Conservation (phyloP, 2,113 vertebrate species). For the Bufo bufo region DNA sequence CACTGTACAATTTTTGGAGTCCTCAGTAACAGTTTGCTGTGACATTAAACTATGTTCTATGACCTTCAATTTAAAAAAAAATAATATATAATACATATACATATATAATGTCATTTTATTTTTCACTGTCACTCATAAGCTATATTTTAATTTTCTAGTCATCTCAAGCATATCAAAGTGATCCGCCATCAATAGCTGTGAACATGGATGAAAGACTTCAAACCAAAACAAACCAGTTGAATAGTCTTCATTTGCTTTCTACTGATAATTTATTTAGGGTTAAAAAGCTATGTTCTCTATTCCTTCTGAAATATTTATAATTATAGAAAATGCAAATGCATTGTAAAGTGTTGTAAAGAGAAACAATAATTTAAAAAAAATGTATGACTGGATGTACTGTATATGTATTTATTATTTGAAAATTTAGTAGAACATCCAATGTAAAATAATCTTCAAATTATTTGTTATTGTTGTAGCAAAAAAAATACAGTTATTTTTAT, state of each 20-base stretch:
- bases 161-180: constrained; percentile 13
- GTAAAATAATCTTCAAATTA: not conserved
- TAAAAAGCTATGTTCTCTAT: too few relatives aligned
- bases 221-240: not conserved
- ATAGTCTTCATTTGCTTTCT: not conserved
- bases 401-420: not conserved
- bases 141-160: not conserved
- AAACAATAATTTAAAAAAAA: not conserved
- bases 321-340: not conserved
- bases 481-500: not conserved
- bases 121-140: not conserved
- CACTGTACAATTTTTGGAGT: not conserved
- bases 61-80: not conserved
- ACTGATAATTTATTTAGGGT: too few relatives aligned
- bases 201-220: not conserved
- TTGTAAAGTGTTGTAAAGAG: not conserved
- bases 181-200: not conserved
- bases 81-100: too few relatives aligned
- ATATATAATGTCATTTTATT: not conserved
- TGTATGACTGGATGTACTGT: not conserved
- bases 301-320: not conserved
- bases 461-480: not conserved
- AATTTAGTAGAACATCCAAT: not conserved
- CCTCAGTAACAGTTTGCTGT: not conserved
- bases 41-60: not conserved